A percentile compares a stretch with the other conserved stretches of the same genome.
These are phyloP conservation scores for Hemichromis elongatus DNA, from an alignment of 2,113 vertebrate species.

Conservation along the genomic window DNA sequence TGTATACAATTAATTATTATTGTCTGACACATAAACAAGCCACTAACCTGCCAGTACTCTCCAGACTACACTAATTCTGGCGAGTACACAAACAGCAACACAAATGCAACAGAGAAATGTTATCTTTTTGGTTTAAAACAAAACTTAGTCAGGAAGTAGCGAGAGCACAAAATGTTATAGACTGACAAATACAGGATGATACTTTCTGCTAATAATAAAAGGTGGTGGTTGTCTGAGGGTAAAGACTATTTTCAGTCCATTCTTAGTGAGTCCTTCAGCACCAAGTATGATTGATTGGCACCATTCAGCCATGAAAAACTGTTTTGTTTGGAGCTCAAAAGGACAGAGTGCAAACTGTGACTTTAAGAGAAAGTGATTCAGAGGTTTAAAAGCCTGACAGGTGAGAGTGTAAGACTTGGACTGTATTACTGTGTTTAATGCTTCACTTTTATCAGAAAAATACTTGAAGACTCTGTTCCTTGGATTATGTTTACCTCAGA, in stretches of 20 bases:
- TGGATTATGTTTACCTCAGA: not conserved
- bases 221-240: not conserved
- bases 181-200: not conserved
- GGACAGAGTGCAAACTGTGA: not conserved
- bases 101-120: accelerated
- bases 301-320: accelerated
- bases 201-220: not conserved
- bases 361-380: not conserved
- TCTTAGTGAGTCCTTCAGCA: not conserved
- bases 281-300: not conserved
- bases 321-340: not conserved
- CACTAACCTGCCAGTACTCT: not conserved
- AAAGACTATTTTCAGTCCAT: not conserved
- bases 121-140: not conserved
- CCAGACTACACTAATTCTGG: not conserved
- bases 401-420: not conserved
- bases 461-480: not conserved
- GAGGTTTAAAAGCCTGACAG: not conserved
- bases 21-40: not conserved
- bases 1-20: not conserved
- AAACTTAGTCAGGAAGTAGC: not conserved
- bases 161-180: not conserved
- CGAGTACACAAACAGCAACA: not conserved
- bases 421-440: not conserved
- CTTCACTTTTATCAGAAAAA: not conserved